A percentile compares a stretch with the other conserved stretches of the same genome.
Evolutionary conservation across 2,797 vertebrate species (phyloP).

Genomic region (Phalloptychus januarius): DNA sequence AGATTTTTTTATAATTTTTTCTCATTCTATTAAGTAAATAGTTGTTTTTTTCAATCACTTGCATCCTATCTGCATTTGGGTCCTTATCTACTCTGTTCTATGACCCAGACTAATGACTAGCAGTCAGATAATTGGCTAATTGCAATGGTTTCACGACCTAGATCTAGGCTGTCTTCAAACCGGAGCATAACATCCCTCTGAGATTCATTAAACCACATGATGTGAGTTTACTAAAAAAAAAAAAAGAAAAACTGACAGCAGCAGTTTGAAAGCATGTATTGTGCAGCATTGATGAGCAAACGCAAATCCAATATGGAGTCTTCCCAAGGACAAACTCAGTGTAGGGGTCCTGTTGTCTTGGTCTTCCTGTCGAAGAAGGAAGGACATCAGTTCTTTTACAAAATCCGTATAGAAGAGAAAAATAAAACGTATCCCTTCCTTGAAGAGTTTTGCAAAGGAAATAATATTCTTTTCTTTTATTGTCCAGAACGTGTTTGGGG

Average conservation of each 20-base stretch:
- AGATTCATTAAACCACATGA: background rate
- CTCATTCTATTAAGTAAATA: background rate
- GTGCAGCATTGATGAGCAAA: background rate
- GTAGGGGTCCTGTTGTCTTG: background rate
- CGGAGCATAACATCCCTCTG: background rate
- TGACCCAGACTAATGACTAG: no score
- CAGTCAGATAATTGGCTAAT: no score
- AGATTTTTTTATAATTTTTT: background rate
- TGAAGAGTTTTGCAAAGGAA: background rate
- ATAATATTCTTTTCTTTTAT: constrained; percentile 34
- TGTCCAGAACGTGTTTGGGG: constrained; percentile 94
- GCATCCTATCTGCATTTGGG: no score
- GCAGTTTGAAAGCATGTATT: background rate
- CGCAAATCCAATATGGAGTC: background rate
- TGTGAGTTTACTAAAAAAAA: background rate
- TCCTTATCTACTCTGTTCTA: no score
- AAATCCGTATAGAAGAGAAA: background rate
- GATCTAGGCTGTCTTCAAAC: no score
- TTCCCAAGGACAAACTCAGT: background rate
- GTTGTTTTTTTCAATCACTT: no score
- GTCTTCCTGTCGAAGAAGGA: background rate
- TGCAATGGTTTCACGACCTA: no score
- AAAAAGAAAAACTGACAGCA: background rate
- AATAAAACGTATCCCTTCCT: background rate
- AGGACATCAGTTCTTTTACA: background rate